Conservation (phyloP, 2,888 invertebrate species). For the Anorthoa munda region DNA sequence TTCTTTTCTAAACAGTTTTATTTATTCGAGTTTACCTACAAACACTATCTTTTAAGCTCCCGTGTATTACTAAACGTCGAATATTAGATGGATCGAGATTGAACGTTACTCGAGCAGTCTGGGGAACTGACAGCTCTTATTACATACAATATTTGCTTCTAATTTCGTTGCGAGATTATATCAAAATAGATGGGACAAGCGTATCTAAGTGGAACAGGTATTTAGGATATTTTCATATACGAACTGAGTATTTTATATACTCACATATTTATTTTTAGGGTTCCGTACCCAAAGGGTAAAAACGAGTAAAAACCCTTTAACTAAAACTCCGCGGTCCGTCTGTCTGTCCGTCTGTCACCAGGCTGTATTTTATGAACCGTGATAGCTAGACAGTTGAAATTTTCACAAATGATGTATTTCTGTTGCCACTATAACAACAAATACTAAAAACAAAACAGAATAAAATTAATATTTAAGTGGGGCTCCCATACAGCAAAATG, state of each 20-base stretch:
- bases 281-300: too few relatives aligned
- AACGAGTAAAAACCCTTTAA: too few relatives aligned
- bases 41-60: conserved; percentile 39
- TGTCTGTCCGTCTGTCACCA: too few relatives aligned
- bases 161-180: conserved; percentile 48
- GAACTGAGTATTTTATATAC: not conserved
- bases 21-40: conserved; percentile 24
- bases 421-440: too few relatives aligned
- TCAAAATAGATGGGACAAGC: conserved; percentile 23
- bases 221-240: conserved; percentile 14
- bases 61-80: conserved; percentile 52
- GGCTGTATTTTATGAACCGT: too few relatives aligned
- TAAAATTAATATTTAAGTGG: too few relatives aligned
- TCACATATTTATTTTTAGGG: not conserved
- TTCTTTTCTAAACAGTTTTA: conserved; percentile 3
- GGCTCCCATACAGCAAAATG: too few relatives aligned
- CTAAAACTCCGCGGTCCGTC: too few relatives aligned
- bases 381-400: too few relatives aligned
- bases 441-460: too few relatives aligned
- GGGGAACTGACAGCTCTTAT: conserved; percentile 55
- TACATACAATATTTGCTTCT: conserved; percentile 55
- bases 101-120: conserved; percentile 55
- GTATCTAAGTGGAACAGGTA: conserved; percentile 4
- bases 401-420: too few relatives aligned
- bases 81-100: conserved; percentile 61